phyloP scores from a whole-genome alignment of 2,797 vertebrate species.

The Malurus leucopterus region DNA sequence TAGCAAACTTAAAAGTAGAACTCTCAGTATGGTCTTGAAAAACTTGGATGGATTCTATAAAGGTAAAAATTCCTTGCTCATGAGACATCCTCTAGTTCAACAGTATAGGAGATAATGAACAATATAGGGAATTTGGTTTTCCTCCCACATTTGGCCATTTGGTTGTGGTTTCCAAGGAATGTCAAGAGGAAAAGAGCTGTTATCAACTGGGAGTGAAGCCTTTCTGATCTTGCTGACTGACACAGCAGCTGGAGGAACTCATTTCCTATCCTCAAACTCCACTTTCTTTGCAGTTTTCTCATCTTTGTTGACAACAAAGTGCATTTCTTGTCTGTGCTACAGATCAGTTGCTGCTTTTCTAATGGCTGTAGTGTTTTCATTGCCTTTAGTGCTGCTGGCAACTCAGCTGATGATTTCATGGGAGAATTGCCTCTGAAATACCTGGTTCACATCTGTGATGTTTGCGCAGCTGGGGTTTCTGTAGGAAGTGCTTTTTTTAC shows the following conservation, averaged over 20 bases:
- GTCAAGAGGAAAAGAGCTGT: background rate
- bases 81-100: background rate
- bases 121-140: background rate
- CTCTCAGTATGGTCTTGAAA: background rate
- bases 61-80: background rate
- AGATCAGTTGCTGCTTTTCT: background rate
- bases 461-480: background rate
- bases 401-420: background rate
- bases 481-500: fast-evolving
- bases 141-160: background rate
- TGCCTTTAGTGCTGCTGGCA: background rate
- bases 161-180: background rate
- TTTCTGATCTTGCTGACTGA: background rate
- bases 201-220: background rate
- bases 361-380: background rate
- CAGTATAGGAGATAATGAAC: background rate
- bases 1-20: background rate
- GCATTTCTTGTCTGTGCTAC: background rate
- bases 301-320: background rate
- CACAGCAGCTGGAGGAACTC: background rate
- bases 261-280: background rate
- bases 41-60: background rate
- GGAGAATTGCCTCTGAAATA: background rate
- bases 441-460: background rate
- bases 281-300: background rate